A percentile compares a stretch with the other conserved stretches of the same genome.
Evolutionary conservation across 23 tunicate species (phyloP).

Genomic region (Oikopleura vanhoeffeni): DNA sequence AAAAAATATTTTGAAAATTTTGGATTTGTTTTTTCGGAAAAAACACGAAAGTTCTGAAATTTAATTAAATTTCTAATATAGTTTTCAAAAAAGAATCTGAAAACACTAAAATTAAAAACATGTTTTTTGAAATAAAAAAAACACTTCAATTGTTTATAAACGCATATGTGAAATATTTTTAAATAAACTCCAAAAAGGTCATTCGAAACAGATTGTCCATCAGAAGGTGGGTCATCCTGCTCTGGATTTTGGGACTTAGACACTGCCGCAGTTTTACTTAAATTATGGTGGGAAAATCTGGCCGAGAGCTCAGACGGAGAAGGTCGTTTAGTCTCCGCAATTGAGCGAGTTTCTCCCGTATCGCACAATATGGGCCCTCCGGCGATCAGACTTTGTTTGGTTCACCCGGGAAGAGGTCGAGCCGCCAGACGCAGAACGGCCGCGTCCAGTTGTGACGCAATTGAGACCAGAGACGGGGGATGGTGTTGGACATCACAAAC

Average conservation of each 20-base stretch:
- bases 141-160: too few relatives aligned
- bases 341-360: background rate
- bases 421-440: background rate
- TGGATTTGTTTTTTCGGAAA: too few relatives aligned
- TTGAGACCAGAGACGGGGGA: conserved; percentile 8
- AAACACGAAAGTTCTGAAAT: too few relatives aligned
- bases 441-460: background rate
- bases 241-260: background rate
- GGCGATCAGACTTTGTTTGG: background rate
- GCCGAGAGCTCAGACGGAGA: background rate
- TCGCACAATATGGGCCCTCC: background rate
- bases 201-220: background rate
- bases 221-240: background rate
- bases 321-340: conserved; percentile 1
- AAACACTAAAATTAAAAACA: too few relatives aligned
- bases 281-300: conserved; percentile 12
- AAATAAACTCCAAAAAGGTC: background rate
- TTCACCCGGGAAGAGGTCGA: background rate
- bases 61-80: too few relatives aligned
- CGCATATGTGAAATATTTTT: background rate
- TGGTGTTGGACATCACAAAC: conserved; percentile 10
- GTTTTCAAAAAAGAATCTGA: too few relatives aligned
- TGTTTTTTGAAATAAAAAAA: too few relatives aligned
- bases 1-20: too few relatives aligned
- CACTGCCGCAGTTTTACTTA: background rate